Evolutionary conservation across 2,113 vertebrate species (phyloP), one percentile per base, ranked within the genome.

Genomic region (Cryptotis parvus): DNA sequence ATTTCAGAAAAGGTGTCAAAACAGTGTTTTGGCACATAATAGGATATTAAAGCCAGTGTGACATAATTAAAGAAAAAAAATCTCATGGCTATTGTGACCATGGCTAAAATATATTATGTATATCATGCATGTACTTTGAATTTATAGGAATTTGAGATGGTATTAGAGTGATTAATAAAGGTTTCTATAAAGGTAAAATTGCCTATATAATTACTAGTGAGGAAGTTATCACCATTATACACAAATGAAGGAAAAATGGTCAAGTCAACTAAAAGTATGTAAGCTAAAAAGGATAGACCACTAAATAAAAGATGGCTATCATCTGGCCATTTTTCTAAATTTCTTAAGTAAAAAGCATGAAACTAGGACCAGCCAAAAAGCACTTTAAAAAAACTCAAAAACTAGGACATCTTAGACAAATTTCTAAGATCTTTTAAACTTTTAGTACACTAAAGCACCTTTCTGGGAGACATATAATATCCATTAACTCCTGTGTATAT

Each of bases 311-410:
- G 7, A 45, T 20, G 24, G 16, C 1, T 9, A 41, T 22, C 8
- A 82, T n/a, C 22, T 55, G 10, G 12, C 37, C 24, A 55, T 63
- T 78, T 92, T 16, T 22, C 22, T 82, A 72, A 61, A 81, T 68
- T 35, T 45, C 0, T 55, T 88, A 10, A 49, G 3, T 43, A 41
- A 26, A 92, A 94, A 85, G 1, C 31, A 90, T 52, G 31, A 37
- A 27, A 22, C 8, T 4, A 16, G 2, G 35, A 1, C 0, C 10
- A 31, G 70, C 29, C 66, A 14, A 33, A 29, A 31, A 33, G 16
- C 66, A 31, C 68, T 26, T 37, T 61, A 87, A 78, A 81, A 77
- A 58, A 58, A 58, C 14, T 74, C 0, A 77, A 52, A 94, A 92
- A 37, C 12, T 39, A 33, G 11, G 29, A 61, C 7, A 31, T 77